Evolutionary conservation across 2,113 vertebrate genomes (phyloP).

Genomic region (Porphyrio hochstetteri): DNA sequence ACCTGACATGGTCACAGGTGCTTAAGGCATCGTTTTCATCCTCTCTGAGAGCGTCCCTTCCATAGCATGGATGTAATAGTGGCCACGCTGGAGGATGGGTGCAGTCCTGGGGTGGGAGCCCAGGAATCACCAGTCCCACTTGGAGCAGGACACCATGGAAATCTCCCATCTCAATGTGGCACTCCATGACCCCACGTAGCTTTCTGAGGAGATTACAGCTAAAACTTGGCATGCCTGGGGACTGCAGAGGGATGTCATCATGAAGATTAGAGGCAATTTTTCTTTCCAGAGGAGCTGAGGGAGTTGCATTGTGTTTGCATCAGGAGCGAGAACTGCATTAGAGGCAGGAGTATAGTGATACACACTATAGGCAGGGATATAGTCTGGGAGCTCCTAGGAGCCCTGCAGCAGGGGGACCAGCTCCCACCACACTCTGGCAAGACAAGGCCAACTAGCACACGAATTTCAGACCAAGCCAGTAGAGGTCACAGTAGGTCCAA

Average conservation of each 20-base stretch:
- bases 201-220: neutral
- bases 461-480: constrained; percentile 62
- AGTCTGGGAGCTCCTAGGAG: neutral
- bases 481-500: constrained; percentile 69
- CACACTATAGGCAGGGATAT: neutral
- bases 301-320: neutral
- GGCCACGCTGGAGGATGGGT: neutral
- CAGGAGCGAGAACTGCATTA: neutral
- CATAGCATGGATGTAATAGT: neutral
- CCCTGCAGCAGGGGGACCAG: neutral
- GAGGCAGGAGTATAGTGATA: neutral
- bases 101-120: neutral
- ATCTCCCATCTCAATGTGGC: neutral
- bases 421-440: neutral
- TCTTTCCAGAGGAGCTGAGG: neutral
- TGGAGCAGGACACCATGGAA: neutral
- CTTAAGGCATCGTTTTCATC: neutral
- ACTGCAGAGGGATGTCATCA: neutral
- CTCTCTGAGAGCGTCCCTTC: neutral
- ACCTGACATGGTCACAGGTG: neutral
- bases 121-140: neutral
- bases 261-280: neutral
- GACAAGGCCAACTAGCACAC: neutral
- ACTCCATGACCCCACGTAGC: neutral
- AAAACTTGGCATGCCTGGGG: neutral